Evolutionary conservation across 2,888 invertebrate species (phyloP).

Genomic region (Mongoloraphidia duomilia): DNA sequence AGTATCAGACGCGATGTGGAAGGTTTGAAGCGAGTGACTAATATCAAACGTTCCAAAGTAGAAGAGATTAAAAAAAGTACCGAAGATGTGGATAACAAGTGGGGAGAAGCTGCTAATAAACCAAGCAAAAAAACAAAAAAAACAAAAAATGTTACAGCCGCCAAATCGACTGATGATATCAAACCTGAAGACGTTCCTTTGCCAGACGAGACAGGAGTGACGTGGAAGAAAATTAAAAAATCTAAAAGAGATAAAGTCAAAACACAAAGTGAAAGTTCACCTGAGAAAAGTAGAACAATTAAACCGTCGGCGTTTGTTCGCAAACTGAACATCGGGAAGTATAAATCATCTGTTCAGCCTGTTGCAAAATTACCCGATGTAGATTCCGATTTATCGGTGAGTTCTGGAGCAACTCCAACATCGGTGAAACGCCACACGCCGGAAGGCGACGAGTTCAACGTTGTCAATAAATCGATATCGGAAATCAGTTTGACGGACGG

Average conservation of each 20-base stretch:
- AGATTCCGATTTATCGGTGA: neutral
- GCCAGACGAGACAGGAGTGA: too few relatives aligned
- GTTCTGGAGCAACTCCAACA: neutral
- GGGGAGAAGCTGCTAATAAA: neutral
- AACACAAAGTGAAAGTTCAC: neutral
- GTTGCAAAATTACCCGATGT: neutral
- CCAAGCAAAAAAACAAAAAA: neutral
- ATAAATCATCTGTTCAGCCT: neutral
- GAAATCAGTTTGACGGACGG: too few relatives aligned
- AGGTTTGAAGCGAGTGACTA: neutral
- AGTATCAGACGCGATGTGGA: slow-evolving; percentile 1
- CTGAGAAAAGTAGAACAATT: neutral
- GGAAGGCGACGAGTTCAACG: neutral
- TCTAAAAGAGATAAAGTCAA: too few relatives aligned
- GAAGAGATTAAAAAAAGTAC: too few relatives aligned
- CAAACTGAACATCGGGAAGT: slow-evolving; percentile 1
- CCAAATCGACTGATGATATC: neutral
- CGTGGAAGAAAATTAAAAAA: too few relatives aligned
- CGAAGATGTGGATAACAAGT: too few relatives aligned
- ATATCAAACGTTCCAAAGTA: too few relatives aligned
- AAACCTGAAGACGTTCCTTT: neutral
- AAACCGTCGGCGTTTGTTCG: neutral
- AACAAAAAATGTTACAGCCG: neutral
- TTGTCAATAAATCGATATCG: too few relatives aligned
- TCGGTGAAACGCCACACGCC: neutral